Conservation (phyloP, 2,113 vertebrate genomes). For the Anolis sagrei region DNA sequence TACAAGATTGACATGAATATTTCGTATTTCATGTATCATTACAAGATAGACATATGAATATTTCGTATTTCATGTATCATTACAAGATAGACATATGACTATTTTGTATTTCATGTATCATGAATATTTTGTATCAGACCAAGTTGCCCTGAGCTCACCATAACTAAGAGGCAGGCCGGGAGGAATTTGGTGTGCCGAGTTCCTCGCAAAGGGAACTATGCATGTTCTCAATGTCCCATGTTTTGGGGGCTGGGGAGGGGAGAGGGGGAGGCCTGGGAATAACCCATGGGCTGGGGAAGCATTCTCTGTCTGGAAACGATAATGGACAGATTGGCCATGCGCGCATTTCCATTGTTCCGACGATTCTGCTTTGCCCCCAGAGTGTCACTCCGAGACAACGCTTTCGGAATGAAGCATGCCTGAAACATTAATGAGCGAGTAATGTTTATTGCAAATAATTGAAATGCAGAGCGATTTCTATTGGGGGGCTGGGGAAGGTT, state of each 20-base stretch:
- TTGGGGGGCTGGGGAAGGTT: background rate
- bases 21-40: no score
- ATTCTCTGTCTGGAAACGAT: slow-evolving; percentile 8
- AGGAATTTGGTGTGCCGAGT: background rate
- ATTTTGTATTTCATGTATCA: no score
- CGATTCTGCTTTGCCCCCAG: background rate
- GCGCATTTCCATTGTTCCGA: background rate
- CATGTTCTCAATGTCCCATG: background rate
- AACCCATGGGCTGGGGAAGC: background rate
- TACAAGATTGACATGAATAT: no score
- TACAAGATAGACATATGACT: no score
- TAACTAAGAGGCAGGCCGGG: no score
- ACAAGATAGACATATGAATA: no score
- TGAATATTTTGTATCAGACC: no score
- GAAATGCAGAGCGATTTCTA: slow-evolving; percentile 18
- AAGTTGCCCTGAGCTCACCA: no score
- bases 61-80: no score
- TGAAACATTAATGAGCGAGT: slow-evolving; percentile 20
- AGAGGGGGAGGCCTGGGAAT: background rate
- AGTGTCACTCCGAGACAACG: slow-evolving; percentile 1
- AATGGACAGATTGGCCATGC: background rate
- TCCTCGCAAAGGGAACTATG: no score
- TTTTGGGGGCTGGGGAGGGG: background rate
- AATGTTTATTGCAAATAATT: slow-evolving; percentile 22
- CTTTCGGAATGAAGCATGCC: background rate